Evolutionary conservation across 2,888 invertebrate genomes (phyloP).

Genomic region (Bellardia pandia): DNA sequence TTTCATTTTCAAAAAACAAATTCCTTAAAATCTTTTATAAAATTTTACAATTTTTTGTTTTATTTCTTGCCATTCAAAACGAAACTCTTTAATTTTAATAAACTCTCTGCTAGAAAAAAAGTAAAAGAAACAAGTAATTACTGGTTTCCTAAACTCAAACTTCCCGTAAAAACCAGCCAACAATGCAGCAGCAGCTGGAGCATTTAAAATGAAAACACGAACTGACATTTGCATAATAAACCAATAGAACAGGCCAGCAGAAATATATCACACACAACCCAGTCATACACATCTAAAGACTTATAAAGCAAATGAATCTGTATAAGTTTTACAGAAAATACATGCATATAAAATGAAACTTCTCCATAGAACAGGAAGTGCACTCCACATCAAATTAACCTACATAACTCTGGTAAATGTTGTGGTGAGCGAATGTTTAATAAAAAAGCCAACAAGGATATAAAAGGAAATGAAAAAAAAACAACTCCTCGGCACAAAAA

Average conservation of each 20-base stretch:
- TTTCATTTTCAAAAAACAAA: too few relatives aligned
- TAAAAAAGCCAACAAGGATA: conserved; percentile 52
- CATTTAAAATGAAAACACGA: neutral
- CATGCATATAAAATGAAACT: conserved; percentile 48
- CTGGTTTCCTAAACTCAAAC: conserved; percentile 6
- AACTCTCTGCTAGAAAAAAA: neutral
- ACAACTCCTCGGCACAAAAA: conserved; percentile 5
- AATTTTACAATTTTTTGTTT: neutral
- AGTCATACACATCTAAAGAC: neutral
- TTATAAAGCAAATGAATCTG: neutral
- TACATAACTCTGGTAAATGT: conserved; percentile 61
- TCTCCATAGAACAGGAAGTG: conserved; percentile 70
- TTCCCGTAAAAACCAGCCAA: neutral
- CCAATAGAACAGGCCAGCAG: conserved; percentile 61
- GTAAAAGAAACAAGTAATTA: conserved; percentile 22
- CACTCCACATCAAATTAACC: conserved; percentile 73
- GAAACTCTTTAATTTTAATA: conserved; percentile 24
- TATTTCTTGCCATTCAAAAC: neutral
- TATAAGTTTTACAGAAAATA: neutral
- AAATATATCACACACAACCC: conserved; percentile 8
- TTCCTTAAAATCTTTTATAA: too few relatives aligned
- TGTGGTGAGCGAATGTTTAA: conserved; percentile 21
- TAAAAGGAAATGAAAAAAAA: conserved; percentile 30
- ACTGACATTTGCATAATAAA: conserved; percentile 69
- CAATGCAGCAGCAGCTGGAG: neutral